Conservation (phyloP, 2,797 vertebrate genomes). For the Micropoecilia bifurca region DNA sequence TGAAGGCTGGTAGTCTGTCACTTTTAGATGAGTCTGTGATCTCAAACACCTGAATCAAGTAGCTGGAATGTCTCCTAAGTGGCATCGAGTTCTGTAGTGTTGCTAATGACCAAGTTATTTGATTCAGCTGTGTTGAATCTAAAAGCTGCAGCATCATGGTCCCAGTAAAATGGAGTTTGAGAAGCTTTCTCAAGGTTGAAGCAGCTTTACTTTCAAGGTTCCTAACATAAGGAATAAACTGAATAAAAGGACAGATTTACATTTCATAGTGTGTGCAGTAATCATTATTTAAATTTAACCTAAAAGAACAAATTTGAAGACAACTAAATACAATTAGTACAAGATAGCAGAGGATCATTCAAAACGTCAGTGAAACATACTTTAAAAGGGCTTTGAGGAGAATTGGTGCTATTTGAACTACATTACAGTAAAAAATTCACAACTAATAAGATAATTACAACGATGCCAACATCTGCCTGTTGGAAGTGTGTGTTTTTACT, state of each 20-base stretch:
- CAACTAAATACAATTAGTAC: not conserved
- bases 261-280: not conserved
- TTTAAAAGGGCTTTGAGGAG: not conserved
- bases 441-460: not conserved
- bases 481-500: slow-evolving; percentile 34
- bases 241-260: not conserved
- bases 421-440: not conserved
- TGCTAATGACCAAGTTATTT: not conserved
- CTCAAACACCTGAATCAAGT: not conserved
- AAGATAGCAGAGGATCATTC: not conserved
- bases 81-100: not conserved
- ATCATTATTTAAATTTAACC: not conserved
- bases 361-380: not conserved
- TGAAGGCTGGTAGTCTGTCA: too few species aligned
- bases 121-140: not conserved
- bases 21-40: not conserved
- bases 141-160: not conserved
- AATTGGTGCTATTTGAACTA: not conserved
- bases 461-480: not conserved
- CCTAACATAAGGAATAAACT: not conserved
- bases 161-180: not conserved
- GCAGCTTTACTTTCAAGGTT: not conserved
- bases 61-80: not conserved
- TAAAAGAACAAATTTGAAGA: not conserved
- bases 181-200: not conserved